Conservation (phyloP, 1,140 invertebrate genomes). For the Drosophila seguyi region DNA sequence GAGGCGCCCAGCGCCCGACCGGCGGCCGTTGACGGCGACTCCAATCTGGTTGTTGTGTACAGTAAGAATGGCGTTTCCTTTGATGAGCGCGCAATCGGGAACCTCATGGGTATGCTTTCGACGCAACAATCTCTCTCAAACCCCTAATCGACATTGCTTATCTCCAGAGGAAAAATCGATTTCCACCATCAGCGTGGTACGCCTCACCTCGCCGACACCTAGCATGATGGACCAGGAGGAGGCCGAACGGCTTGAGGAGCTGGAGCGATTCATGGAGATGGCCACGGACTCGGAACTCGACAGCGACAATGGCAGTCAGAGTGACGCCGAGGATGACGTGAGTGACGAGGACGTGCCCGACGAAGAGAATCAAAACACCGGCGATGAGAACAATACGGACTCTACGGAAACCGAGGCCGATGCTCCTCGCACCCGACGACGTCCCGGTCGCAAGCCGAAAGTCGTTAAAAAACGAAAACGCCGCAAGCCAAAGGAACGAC, state of each 20-base stretch:
- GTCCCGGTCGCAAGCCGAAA: constrained; percentile 68
- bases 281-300: constrained; percentile 60
- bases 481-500: constrained; percentile 71
- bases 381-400: constrained; percentile 59
- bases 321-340: constrained; percentile 37
- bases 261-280: constrained; percentile 58
- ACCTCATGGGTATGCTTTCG: constrained; percentile 88
- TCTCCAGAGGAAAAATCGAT: constrained; percentile 77
- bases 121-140: neutral
- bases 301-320: constrained; percentile 54
- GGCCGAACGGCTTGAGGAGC: constrained; percentile 64
- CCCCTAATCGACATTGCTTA: constrained; percentile 1
- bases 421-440: constrained; percentile 54
- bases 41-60: constrained; percentile 89
- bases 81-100: constrained; percentile 89
- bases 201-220: constrained; percentile 80
- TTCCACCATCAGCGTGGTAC: constrained; percentile 81
- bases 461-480: constrained; percentile 61
- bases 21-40: constrained; percentile 57
- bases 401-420: constrained; percentile 71
- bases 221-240: constrained; percentile 84
- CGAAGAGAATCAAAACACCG: constrained; percentile 68
- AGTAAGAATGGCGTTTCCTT: constrained; percentile 91
- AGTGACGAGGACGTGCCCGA: constrained; percentile 61
- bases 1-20: constrained; percentile 58